These are phyloP conservation scores for Busseola fusca DNA, from an alignment of 2,888 invertebrate species.

Conservation along the genomic window DNA sequence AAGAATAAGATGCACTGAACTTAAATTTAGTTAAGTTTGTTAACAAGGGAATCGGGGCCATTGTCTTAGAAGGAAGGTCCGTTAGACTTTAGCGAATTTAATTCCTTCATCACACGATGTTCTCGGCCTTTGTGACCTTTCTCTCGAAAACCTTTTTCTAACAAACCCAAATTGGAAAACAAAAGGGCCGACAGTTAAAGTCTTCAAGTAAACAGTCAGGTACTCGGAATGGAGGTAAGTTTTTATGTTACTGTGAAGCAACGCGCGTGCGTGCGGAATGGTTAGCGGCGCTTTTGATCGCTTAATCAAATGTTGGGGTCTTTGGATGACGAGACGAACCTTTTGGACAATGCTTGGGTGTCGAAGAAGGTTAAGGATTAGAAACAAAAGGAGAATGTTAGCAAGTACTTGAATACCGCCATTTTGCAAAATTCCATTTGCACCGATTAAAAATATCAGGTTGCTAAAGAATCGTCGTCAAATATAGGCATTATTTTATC, in stretches of 20 bases:
- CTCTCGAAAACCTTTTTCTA: not conserved
- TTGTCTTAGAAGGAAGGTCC: not conserved
- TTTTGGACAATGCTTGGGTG: not conserved
- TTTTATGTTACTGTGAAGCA: conserved; percentile 58
- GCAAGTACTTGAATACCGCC: not conserved
- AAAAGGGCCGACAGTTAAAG: conserved; percentile 25
- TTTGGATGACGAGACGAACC: conserved; percentile 30
- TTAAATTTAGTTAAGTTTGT: too few species aligned
- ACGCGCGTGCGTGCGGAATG: conserved; percentile 64
- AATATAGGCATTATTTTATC: not conserved
- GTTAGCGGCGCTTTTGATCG: conserved; percentile 64
- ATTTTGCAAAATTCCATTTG: not conserved
- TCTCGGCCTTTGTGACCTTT: not conserved
- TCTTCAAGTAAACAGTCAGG: conserved; percentile 27
- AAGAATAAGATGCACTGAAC: too few species aligned
- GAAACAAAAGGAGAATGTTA: not conserved
- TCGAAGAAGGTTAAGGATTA: not conserved
- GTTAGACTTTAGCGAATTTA: not conserved
- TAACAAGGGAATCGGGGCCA: too few species aligned
- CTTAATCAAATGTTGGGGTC: conserved; percentile 64
- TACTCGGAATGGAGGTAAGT: conserved; percentile 13
- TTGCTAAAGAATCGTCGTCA: too few species aligned
- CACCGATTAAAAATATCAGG: not conserved
- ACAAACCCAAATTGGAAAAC: conserved; percentile 29
- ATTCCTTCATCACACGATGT: not conserved